Conservation (phyloP, 30 jellyfish, hydroid and myxozoan species). For the Chrysaora quinquecirrha region DNA sequence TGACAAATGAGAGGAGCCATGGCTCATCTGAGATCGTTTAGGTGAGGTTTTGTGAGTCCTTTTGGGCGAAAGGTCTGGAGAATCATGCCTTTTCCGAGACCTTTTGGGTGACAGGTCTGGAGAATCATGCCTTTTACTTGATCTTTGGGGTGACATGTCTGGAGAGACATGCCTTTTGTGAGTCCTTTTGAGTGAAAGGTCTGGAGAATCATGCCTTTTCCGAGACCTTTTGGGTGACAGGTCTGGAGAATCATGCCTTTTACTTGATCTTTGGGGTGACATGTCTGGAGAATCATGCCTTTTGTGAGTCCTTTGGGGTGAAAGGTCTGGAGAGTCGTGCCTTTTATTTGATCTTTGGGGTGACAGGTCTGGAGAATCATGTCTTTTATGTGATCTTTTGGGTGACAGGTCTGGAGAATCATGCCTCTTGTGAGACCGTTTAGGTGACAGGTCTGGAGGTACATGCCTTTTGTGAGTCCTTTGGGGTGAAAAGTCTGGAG, state of each 20-base stretch:
- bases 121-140: too few species aligned
- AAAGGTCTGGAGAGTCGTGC: conserved; percentile 26
- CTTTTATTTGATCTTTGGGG: conserved; percentile 7
- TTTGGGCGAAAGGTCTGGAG: too few species aligned
- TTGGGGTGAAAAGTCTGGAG: conserved; percentile 40
- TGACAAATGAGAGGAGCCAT: too few species aligned
- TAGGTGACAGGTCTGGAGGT: conserved; percentile 63
- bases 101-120: too few species aligned
- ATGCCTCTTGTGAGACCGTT: not conserved
- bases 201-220: too few species aligned
- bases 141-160: too few species aligned
- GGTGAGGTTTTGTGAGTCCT: too few species aligned
- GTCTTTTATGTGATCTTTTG: not conserved
- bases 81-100: too few species aligned
- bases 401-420: conserved; percentile 26
- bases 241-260: conserved; percentile 84
- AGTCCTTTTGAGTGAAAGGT: conserved; percentile 8
- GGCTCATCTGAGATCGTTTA: too few species aligned
- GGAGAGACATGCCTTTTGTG: conserved; percentile 7
- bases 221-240: too few species aligned
- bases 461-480: conserved; percentile 51
- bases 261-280: conserved; percentile 19
- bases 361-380: conserved; percentile 11
- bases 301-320: conserved; percentile 34
- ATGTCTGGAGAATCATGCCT: conserved; percentile 80